Evolutionary conservation across 2,113 vertebrate genomes (phyloP).

Genomic region (Neolamprologus toae): DNA sequence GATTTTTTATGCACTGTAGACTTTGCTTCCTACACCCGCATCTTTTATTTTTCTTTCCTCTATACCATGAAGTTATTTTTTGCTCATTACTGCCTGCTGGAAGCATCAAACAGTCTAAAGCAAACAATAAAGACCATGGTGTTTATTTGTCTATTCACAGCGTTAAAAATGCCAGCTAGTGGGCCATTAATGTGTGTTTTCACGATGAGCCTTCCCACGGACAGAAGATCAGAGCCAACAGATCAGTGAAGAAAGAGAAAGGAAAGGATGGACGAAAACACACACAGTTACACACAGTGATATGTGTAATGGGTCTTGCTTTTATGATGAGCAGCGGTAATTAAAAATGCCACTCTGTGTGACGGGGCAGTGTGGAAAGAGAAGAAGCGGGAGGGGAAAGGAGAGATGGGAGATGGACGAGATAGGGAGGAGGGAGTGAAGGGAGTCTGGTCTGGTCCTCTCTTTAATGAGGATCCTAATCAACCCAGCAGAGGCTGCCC

Average conservation of each 20-base stretch:
- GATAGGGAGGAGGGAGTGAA: neutral
- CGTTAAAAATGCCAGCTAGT: neutral
- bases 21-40: neutral
- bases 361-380: slow-evolving; percentile 4
- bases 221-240: slow-evolving; percentile 3
- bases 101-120: slow-evolving; percentile 1
- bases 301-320: slow-evolving; percentile 20
- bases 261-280: neutral
- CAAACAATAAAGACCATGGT: slow-evolving; percentile 10
- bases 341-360: slow-evolving; percentile 62
- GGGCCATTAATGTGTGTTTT: neutral
- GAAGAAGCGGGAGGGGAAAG: neutral
- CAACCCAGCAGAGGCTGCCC: slow-evolving; percentile 56
- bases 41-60: neutral
- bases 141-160: neutral
- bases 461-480: slow-evolving; percentile 72
- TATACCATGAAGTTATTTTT: neutral
- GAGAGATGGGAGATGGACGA: slow-evolving; percentile 11
- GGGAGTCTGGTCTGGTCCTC: slow-evolving; percentile 42
- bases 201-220: slow-evolving; percentile 13
- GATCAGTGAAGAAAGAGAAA: slow-evolving; percentile 13
- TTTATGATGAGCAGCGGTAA: slow-evolving; percentile 53
- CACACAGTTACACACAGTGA: neutral
- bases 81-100: slow-evolving; percentile 32
- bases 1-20: neutral